phyloP scores from a whole-genome alignment of 2,113 vertebrate genomes.

The Azemiops feae region DNA sequence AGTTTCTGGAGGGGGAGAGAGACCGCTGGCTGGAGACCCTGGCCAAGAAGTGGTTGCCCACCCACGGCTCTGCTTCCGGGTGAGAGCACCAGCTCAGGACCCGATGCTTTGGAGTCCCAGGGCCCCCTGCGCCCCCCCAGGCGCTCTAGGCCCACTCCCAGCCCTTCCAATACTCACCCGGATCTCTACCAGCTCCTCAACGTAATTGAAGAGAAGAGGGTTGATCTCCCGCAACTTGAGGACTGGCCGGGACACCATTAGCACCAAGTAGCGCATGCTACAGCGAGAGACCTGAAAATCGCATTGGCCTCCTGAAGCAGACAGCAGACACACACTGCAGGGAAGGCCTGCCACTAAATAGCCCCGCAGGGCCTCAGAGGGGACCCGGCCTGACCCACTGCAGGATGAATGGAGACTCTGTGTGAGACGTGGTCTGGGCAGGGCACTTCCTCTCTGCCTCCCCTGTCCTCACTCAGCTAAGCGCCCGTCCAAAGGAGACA shows the following conservation, averaged over 20 bases:
- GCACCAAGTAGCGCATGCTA: slow-evolving; percentile 89
- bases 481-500: neutral
- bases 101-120: neutral
- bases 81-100: neutral
- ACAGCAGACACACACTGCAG: neutral
- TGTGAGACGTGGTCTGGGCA: neutral
- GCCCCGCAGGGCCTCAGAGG: neutral
- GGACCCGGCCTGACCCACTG: neutral
- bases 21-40: neutral
- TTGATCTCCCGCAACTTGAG: slow-evolving; percentile 92
- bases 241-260: slow-evolving; percentile 92
- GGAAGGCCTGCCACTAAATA: neutral
- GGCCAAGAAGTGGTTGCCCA: too few relatives aligned
- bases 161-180: slow-evolving; percentile 73
- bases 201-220: slow-evolving; percentile 95
- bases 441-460: neutral
- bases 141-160: neutral
- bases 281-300: slow-evolving; percentile 87
- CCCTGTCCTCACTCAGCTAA: neutral
- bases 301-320: neutral
- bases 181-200: slow-evolving; percentile 97
- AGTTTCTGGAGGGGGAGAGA: slow-evolving; percentile 80
- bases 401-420: neutral
- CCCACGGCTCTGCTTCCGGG: neutral
- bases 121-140: neutral